Base-by-base conservation (phyloP, 1,140 invertebrate species). In the Pseudomyrmex pallidus region DNA sequence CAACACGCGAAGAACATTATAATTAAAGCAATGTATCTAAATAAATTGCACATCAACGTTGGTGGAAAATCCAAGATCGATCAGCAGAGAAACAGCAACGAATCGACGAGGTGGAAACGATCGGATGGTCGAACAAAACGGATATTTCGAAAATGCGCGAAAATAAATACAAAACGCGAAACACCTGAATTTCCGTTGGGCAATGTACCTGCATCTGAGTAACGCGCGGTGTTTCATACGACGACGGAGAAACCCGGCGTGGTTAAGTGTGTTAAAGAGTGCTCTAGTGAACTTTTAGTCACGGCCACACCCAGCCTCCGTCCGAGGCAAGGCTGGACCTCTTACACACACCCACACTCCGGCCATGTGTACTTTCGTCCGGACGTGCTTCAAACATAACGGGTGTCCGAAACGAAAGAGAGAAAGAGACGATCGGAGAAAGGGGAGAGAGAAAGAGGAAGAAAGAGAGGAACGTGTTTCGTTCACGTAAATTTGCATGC, bases 241-340 rank as follows among this genome's bases (percentile, higher is more conserved):
- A 76, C 73, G 35, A 48, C 73, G 84, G 78, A 76, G 87, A 89
- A 88, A 88, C 80, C 84, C 84, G 72, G 83, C 17, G 80, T 86
- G 54, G 61, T 89, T 89, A 80, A 88, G 85, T 89, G 90, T 87
- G 87, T 87, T 88, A 90, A 80, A 90, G 90, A 90, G 89, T 92
- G 93, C 93, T 94, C 92, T 86, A 92, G 91, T 94, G 93, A 94
- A 94, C 93, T 94, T 94, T 94, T 93, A 94, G 93, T 92, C 93
- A 94, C 92, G 92, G 91, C 93, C 93, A 94, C 93, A 94, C 93
- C 93, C 93, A 93, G 91, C 87, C 88, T 90, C 89, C 83, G 88
- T 91, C 83, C 91, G 90, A 86, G 91, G 91, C 90, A 91, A 92
- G 91, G 90, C 91, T 92, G 90, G 91, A 91, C 91, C 91, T 89